Base-by-base conservation (phyloP, 2,113 vertebrate species). In the Dasypus novemcinctus region DNA sequence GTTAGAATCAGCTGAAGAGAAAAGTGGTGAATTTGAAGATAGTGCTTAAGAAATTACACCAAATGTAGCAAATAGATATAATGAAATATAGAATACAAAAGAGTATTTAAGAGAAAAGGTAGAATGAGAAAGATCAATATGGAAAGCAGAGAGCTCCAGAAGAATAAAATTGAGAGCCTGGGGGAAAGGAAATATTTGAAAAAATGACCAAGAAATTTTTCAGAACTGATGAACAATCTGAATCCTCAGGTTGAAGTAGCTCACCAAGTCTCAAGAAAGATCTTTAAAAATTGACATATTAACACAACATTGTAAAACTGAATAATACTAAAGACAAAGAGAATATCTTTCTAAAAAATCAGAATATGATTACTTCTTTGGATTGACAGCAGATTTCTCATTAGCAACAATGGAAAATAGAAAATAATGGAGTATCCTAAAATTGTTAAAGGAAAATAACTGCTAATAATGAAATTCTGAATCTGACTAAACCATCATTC, bases 201-300 rank as follows among this genome's bases (percentile, higher is more conserved):
- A 92, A 83, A 31, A 81, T 91, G 25, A 93, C 52, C 59, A 29
- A 91, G 23, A 79, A 79, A 94, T 87, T 71, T 76, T 91, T 41
- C 90, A 83, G 63, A 94, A 85, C 69, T 87, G 17, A 54, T 69
- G 27, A 95, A 78, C 1, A 33, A 90, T 41, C 84, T 54, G 23
- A 88, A 84, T 72, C 17, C 33, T 80, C 43, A 74, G 46, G 72
- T 0, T 86, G 68, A 96, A 89, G 17, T 57, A 54, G 36, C 20
- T 74, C 41, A 75, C 20, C 36, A 88, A 76, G 36, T 94, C 61
- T 49, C 20, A 46, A 85, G 94, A 21, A 97, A 87, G 72, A 76
- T 31, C 72, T 76, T 64, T 31, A 14, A 5, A 94, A 94, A 25
- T 25, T 29, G 36, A 54, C 15, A 4, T 78, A 59, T 85, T 75